phyloP scores from a whole-genome alignment of 2,888 invertebrate species.

The Drosophila lutescens region DNA sequence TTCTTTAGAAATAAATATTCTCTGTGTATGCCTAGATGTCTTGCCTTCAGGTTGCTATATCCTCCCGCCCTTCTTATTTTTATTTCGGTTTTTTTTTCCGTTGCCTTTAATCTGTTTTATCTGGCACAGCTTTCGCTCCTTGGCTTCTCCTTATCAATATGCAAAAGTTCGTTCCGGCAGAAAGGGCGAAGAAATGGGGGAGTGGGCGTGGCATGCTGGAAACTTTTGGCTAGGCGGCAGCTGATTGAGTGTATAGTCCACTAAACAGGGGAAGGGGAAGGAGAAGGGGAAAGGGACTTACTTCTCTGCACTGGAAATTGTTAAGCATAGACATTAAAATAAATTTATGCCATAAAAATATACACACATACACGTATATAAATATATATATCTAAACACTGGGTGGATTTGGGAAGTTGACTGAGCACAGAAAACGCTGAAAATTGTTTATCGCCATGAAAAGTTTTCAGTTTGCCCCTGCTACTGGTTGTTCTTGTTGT shows the following conservation, averaged over 20 bases:
- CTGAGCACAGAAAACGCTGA: slow-evolving; percentile 50
- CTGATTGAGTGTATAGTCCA: slow-evolving; percentile 50
- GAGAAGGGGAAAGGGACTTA: not conserved
- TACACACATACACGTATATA: slow-evolving; percentile 18
- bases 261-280: slow-evolving; percentile 6
- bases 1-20: not conserved
- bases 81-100: not conserved
- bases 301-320: slow-evolving; percentile 63
- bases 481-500: slow-evolving; percentile 35
- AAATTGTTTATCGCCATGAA: slow-evolving; percentile 75
- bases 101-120: slow-evolving; percentile 72
- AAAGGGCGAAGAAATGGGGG: slow-evolving; percentile 33
- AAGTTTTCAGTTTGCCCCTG: slow-evolving; percentile 60
- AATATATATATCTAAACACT: not conserved
- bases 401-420: slow-evolving; percentile 7
- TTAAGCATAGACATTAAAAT: slow-evolving; percentile 80
- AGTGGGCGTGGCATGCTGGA: slow-evolving; percentile 14
- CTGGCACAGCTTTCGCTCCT: slow-evolving; percentile 31
- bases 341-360: slow-evolving; percentile 74
- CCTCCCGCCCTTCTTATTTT: slow-evolving; percentile 1
- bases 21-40: not conserved
- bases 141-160: slow-evolving; percentile 70
- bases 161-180: slow-evolving; percentile 60
- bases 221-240: slow-evolving; percentile 49
- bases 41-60: slow-evolving; percentile 4